Base-by-base conservation (phyloP, 23 tunicate species). In the Trididemnum clinides region DNA sequence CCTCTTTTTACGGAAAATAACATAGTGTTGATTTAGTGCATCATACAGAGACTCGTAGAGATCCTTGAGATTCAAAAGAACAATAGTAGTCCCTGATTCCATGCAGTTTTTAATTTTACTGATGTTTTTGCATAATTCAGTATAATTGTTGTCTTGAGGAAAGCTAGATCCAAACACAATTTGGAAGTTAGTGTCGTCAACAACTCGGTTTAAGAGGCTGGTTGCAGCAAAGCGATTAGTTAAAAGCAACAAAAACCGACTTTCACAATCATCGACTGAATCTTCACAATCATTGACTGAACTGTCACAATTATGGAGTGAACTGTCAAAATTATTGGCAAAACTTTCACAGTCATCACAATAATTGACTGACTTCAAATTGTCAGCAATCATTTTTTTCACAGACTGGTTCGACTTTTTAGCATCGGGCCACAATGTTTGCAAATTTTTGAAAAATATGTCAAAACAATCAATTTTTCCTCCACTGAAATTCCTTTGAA, bases 11-110 rank as follows among this genome's bases (percentile, higher is more conserved):
- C 86, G 90, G 80, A 85, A 85, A 0, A 90, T 90, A 19, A 90
- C 89, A 85, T 90, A 90, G 63, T 90, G 95, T 36, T 90, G 95
- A 64, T 90, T 90, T 1, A 90, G 71, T 33, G 95, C 95, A 84
- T 90, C 95, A 80, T 90, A 90, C 34, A 90, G 74, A 66, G 95
- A 90, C 59, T 90, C 95, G 80, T 85, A 76, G 37, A 90, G 37
- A 32, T 90, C 95, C 1, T 59, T 79, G 34, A 90, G 28, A 51
- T 90, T 90, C 33, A 90, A 77, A 33, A 90, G 77, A 6, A 90
- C 85, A 50, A 85, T 90, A 0, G 95, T 85, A 25, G 82, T 34
- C 12, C 95, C 95, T 28, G 89, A 35, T 59, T 90, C 95, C 95
- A 90, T 90, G 89, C 95, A 90, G 33, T 80, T 75, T 50, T 90